phyloP scores from a whole-genome alignment of 1,140 invertebrate genomes.

The Triops cancriformis region DNA sequence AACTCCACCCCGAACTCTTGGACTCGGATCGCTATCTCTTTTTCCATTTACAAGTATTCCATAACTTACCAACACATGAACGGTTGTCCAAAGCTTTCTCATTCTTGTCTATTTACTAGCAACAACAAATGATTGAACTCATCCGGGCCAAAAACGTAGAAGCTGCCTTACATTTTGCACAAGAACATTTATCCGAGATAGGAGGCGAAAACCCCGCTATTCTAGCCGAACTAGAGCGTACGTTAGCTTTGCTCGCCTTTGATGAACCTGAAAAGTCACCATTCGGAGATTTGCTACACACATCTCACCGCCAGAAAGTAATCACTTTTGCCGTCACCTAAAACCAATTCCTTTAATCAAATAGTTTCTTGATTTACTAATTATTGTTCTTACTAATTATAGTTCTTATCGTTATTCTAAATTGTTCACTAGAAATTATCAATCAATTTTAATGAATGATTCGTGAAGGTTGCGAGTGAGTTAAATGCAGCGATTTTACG shows the following conservation, averaged over 20 bases:
- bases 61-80: too few species aligned
- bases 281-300: constrained; percentile 87
- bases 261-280: constrained; percentile 91
- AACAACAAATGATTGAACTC: constrained; percentile 89
- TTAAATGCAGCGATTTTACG: constrained; percentile 91
- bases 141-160: constrained; percentile 85
- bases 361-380: too few species aligned
- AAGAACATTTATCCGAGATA: constrained; percentile 80
- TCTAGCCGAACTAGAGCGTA: constrained; percentile 55
- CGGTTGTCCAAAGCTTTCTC: neutral
- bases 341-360: too few species aligned
- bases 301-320: constrained; percentile 87
- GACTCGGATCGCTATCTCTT: constrained; percentile 92
- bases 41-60: constrained; percentile 89
- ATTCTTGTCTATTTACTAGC: constrained; percentile 49
- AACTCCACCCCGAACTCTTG: constrained; percentile 85
- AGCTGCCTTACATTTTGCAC: constrained; percentile 89
- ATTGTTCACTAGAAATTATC: too few species aligned
- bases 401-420: too few species aligned
- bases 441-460: too few species aligned
- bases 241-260: constrained; percentile 88
- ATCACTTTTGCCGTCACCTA: constrained; percentile 28
- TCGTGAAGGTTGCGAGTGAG: constrained; percentile 96
- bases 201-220: constrained; percentile 69
- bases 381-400: too few species aligned